Percentiles rank a stretch among this genome's conserved stretches.
phyloP scores from a whole-genome alignment of 1,140 invertebrate species.

The Andrena cerasifolii region DNA sequence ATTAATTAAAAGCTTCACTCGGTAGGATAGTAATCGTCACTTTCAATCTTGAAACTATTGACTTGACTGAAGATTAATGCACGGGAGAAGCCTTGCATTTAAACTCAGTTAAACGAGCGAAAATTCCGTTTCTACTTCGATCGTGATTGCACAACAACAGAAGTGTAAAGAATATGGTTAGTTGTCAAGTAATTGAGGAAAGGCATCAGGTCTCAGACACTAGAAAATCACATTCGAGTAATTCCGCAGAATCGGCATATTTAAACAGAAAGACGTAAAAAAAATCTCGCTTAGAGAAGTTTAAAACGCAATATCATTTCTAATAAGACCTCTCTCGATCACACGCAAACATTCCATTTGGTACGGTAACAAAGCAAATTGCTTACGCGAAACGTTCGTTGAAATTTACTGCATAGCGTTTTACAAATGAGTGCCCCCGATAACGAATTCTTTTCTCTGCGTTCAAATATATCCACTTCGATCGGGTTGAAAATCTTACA shows the following conservation, averaged over 20 bases:
- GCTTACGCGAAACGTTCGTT: neutral
- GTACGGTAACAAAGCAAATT: neutral
- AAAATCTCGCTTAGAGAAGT: no score
- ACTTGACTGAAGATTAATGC: neutral
- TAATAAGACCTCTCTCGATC: neutral
- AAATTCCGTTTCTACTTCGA: slow-evolving; percentile 1
- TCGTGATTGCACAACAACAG: neutral
- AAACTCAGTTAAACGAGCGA: neutral
- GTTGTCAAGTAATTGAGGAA: neutral
- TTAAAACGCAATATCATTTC: neutral
- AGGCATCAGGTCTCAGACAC: neutral
- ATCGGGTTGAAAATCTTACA: no score
- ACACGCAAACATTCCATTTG: neutral
- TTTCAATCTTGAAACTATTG: neutral
- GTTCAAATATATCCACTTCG: no score
- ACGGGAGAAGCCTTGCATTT: neutral
- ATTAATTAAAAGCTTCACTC: no score
- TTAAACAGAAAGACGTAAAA: no score
- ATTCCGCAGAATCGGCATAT: neutral
- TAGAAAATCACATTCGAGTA: neutral
- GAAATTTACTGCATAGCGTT: neutral
- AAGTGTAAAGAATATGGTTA: neutral
- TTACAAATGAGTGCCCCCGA: neutral
- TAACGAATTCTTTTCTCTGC: neutral
- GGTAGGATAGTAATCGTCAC: neutral